Conservation (phyloP, 2,797 vertebrate species). For the Galago senegalensis region DNA sequence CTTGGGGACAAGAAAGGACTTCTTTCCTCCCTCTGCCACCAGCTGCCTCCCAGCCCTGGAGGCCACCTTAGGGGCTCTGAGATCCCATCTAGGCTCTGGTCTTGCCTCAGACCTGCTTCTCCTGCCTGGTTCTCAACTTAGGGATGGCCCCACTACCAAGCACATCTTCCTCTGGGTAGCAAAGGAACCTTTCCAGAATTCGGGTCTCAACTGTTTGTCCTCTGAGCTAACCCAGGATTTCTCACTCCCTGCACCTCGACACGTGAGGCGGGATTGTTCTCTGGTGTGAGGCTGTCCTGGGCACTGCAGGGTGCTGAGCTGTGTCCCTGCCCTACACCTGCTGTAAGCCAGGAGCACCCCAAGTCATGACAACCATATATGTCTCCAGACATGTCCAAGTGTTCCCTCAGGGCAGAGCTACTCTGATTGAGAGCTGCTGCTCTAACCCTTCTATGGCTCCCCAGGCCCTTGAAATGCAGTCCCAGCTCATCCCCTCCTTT, state of each 20-base stretch:
- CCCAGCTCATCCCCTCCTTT: background rate
- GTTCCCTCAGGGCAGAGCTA: background rate
- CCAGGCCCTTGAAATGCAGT: background rate
- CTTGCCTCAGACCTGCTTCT: background rate
- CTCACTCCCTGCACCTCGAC: accelerated
- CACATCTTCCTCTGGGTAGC: background rate
- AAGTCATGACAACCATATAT: background rate
- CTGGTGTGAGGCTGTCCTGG: background rate
- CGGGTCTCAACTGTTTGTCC: background rate
- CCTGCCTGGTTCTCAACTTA: no score
- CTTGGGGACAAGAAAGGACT: background rate
- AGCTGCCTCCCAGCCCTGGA: background rate
- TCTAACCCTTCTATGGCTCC: background rate
- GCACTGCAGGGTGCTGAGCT: no score
- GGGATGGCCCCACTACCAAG: background rate
- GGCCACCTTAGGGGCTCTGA: no score
- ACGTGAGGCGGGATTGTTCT: background rate
- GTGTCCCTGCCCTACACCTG: background rate
- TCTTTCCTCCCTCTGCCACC: background rate
- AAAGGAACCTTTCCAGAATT: background rate
- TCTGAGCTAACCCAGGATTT: background rate
- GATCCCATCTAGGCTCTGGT: background rate
- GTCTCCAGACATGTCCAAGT: background rate
- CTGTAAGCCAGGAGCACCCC: background rate
- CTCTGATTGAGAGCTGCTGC: background rate